Evolutionary conservation across 1,140 invertebrate genomes (phyloP), one percentile per base, ranked within the genome.

Genomic region (Bombus pyrosoma): DNA sequence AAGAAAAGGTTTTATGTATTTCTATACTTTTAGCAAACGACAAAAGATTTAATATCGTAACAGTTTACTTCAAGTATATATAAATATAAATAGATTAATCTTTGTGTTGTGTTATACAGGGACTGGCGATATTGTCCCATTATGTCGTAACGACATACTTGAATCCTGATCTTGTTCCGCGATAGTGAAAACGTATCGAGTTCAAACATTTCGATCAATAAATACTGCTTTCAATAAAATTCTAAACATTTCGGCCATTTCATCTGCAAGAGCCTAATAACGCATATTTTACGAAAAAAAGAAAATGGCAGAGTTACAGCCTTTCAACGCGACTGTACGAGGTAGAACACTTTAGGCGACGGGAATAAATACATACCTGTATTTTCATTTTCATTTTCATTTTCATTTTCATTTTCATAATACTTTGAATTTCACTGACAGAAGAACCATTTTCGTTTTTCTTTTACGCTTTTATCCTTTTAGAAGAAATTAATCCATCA

Each of bases 331-430:
- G n/a, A 81, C 34, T 81, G 41, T 68, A 71, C 78, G 64, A 80
- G 64, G 43, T 81, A 81, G 79, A 79, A 81, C 43, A 53, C 66
- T 57, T 57, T 71, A 43, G 43, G 66, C 39, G 43, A 53, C 71
- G 28, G 43, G 34, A 71, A 71, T 69, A 78, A 18, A n/a, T 66
- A 39, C 12, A 10, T 39, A 28, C 28, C 25, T 76, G 9, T 32
- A 79, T 34, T 64, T 64, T 32, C 28, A 32, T 47, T 79, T 68
- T 78, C 34, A 8, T n/a, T 39, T 71, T 78, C 28, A 32, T 47
- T 79, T 68, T 78, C 34, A 8, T n/a, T 39, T 71, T 78, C 37
- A 9, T 32, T n/a, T 72, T 39, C 15, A 41, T 8, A 18, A 28
- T 10, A 43, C 18, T 3, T 41, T 28, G 22, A 79, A 68, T 79